Evolutionary conservation across 2,797 vertebrate species (phyloP), one percentile per base, ranked within the genome.

Genomic region (Oryzias sinensis): DNA sequence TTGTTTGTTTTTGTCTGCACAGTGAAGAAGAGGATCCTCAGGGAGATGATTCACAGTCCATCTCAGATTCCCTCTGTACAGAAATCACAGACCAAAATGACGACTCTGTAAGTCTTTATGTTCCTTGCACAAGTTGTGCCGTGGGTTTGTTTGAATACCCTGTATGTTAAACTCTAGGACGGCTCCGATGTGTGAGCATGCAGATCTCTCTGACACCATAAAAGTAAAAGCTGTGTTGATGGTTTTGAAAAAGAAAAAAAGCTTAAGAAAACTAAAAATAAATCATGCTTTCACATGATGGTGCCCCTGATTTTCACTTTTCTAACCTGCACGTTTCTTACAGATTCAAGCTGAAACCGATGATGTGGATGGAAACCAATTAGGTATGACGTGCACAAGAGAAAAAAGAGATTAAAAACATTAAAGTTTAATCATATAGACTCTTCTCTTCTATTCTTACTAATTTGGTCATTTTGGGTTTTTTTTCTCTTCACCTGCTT

Each of bases 11-110:
- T 49, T 53, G 20, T 76, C 29, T 57, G 20, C 60, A 76, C 63
- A 93, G 92, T 53, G 51, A 68, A 56, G 85, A 49, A 43, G 92
- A 93, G 5, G 88, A 92, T 44, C 72, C 89, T 16, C 73, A 89
- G 24, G 53, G 33, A 45, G 92, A 92, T 27, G 89, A 91, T 56
- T 59, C 76, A 9, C 67, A 67, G 24, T 83, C 76, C 58, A 56
- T 82, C 54, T 33, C 75, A 43, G 85, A 83, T 16, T 62, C 68
- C 41, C 42, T 59, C 62, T 51, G 61, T 7, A 7, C 64, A 27
- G 81, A 83, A n/a, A 24, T 66, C 62, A 46, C 74, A 47, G 84
- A 91, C 40, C 79, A 80, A 60, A 85, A 79, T 0, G 76, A 90
- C 14, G 59, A 62, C 9, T 59, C 78, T 70, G 92, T 93, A 74